Evolutionary conservation across 2,888 invertebrate genomes (phyloP).

Genomic region (Oasisia sp.): DNA sequence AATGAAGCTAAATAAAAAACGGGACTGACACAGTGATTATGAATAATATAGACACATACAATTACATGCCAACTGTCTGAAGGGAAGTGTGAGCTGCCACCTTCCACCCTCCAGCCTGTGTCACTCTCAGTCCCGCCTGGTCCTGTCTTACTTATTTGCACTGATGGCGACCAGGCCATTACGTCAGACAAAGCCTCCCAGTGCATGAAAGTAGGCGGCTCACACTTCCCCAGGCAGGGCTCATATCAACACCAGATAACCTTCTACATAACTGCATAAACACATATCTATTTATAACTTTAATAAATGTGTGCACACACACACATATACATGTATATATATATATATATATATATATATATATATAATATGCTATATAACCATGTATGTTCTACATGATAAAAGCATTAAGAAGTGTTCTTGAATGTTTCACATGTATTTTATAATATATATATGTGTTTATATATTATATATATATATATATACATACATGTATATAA

Average conservation of each 20-base stretch:
- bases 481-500: background rate
- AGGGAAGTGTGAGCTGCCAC: background rate
- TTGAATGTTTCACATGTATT: too few relatives aligned
- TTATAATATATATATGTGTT: background rate
- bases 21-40: background rate
- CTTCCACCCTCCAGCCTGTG: background rate
- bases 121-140: background rate
- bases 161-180: background rate
- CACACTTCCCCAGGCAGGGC: background rate
- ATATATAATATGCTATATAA: too few relatives aligned
- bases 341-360: background rate
- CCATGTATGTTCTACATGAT: background rate
- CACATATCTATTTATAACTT: background rate
- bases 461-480: background rate
- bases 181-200: background rate
- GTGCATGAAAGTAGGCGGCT: background rate
- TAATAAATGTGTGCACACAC: too few relatives aligned
- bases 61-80: background rate
- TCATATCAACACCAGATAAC: background rate
- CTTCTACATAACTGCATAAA: background rate
- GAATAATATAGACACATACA: background rate
- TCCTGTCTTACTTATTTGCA: background rate
- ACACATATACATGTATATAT: background rate
- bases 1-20: background rate
- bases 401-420: too few relatives aligned